A percentile compares a stretch with the other conserved stretches of the same genome.
phyloP scores from a whole-genome alignment of 2,797 vertebrate species.

The Mormyrops attenuatus region DNA sequence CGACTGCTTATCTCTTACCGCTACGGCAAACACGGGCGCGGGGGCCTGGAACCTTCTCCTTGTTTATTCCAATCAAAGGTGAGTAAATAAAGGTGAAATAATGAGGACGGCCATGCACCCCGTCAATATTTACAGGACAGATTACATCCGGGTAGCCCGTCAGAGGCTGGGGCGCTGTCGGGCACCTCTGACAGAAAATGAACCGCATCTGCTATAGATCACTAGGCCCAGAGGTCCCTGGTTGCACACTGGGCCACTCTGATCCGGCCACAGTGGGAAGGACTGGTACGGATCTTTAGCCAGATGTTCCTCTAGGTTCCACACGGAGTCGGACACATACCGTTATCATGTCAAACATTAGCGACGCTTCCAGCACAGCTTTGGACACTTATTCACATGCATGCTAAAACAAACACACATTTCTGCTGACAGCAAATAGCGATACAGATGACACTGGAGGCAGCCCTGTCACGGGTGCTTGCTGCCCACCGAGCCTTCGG shows the following conservation, averaged over 20 bases:
- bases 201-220: background rate
- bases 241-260: background rate
- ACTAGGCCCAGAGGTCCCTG: background rate
- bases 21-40: conserved; percentile 27
- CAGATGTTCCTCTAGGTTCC: background rate
- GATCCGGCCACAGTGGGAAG: background rate
- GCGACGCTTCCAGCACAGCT: background rate
- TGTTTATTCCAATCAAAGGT: conserved; percentile 24
- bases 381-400: background rate
- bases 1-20: conserved; percentile 24
- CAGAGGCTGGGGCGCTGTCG: background rate
- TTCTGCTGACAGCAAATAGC: background rate
- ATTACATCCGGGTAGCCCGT: conserved; percentile 12
- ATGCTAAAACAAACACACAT: background rate
- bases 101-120: conserved; percentile 26
- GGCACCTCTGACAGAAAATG: conserved; percentile 19
- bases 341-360: background rate
- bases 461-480: background rate
- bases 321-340: background rate
- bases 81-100: conserved; percentile 30
- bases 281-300: background rate
- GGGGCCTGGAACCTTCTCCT: conserved; percentile 18
- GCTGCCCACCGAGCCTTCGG: background rate
- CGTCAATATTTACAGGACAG: conserved; percentile 27
- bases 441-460: background rate